A percentile compares a stretch with the other conserved stretches of the same genome.
These are phyloP conservation scores for Anhinga anhinga DNA, from an alignment of 2,113 vertebrate species.

Conservation along the genomic window DNA sequence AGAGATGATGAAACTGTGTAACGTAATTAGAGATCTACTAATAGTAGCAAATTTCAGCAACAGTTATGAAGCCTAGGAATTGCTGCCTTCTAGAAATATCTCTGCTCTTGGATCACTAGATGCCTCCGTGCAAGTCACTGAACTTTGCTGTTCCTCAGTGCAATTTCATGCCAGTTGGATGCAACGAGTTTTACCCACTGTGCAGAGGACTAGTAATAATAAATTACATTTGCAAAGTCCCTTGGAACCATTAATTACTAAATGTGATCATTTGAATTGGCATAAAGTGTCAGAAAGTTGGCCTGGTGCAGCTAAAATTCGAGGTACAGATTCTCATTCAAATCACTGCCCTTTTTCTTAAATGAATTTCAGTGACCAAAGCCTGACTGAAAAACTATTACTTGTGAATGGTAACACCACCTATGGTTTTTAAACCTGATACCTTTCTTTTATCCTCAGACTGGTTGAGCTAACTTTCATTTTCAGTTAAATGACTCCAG, in stretches of 20 bases:
- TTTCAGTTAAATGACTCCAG: slow-evolving; percentile 9
- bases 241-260: neutral
- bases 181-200: neutral
- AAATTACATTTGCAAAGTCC: neutral
- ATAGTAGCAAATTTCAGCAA: neutral
- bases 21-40: neutral
- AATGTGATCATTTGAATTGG: neutral
- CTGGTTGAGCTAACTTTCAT: slow-evolving; percentile 1
- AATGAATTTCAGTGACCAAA: neutral
- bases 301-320: neutral
- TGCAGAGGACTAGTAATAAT: neutral
- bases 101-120: neutral
- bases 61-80: neutral
- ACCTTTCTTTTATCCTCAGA: neutral
- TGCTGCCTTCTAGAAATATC: neutral
- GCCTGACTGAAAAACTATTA: neutral
- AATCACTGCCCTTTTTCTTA: neutral
- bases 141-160: neutral
- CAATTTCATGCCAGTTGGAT: neutral
- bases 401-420: neutral
- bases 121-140: neutral
- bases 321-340: neutral
- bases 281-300: neutral
- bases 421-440: neutral
- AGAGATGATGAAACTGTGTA: neutral